Evolutionary conservation across 2,888 invertebrate genomes (phyloP), one percentile per base, ranked within the genome.

Genomic region (Andricus quercusramuli): DNA sequence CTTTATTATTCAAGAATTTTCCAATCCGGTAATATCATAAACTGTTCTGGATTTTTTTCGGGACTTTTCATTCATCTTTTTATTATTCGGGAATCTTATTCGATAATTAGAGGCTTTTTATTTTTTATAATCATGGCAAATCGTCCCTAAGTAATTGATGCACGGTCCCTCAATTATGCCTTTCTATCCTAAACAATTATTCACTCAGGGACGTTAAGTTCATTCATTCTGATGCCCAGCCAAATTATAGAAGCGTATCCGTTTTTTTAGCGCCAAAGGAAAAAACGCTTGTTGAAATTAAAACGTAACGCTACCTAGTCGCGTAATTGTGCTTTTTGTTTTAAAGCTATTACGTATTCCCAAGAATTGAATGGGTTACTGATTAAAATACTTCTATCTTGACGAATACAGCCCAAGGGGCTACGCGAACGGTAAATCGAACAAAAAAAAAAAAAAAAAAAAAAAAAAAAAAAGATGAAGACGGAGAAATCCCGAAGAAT

Each of bases 271-370:
- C 32, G 66, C 78, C 64, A 66, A 62, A 78, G 44, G 62, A 80
- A 51, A 83, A 84, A 85, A 85, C 82, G 80, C 78, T 79, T 78
- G 74, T 78, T 80, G 79, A 83, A 85, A 85, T 85, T 84, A 86
- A 88, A 86, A 84, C 83, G 84, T 86, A 87, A 88, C 86, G 87
- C 87, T 83, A 83, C 78, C 83, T 79, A 76, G 81, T 79, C 79
- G 74, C 85, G 83, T 86, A 85, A 87, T 86, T 85, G 81, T 77
- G 79, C 81, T 80, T 83, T 84, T 85, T 85, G 82, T 78, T 79
- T 84, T 79, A 83, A 67, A 81, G 56, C 82, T 65, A 77, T 80
- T 78, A 83, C 77, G 79, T 81, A 82, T 85, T 87, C 83, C 86
- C 82, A 83, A 82, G 79, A 78, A 83, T 84, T 85, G 83, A 86